These are phyloP conservation scores for Loripinus fragilis DNA, from an alignment of 2,888 invertebrate genomes.

Conservation along the genomic window DNA sequence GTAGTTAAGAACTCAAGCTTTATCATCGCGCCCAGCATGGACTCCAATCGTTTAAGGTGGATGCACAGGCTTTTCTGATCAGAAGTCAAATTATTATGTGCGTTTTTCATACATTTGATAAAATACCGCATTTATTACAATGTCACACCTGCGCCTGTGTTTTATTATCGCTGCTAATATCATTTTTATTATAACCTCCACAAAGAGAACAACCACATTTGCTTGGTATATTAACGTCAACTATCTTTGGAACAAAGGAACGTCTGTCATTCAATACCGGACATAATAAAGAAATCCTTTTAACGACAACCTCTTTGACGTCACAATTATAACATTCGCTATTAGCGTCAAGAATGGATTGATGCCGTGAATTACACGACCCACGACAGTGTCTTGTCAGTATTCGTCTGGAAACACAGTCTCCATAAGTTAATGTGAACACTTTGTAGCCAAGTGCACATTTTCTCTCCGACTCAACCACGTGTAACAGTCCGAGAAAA, in stretches of 20 bases:
- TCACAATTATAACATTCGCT: background rate
- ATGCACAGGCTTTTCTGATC: no score
- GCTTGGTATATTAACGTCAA: background rate
- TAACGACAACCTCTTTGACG: background rate
- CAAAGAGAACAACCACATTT: background rate
- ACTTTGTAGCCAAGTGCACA: background rate
- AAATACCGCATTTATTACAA: no score
- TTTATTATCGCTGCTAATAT: background rate
- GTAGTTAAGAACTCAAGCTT: no score
- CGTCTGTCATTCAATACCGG: background rate
- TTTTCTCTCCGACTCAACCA: background rate
- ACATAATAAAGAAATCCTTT: background rate
- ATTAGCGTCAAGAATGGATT: background rate
- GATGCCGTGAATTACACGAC: background rate
- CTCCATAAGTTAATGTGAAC: background rate
- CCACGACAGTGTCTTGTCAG: background rate
- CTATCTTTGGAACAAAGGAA: background rate
- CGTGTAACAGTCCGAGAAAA: background rate
- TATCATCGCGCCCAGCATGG: no score
- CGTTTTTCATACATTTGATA: no score
- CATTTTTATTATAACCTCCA: background rate
- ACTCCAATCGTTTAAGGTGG: no score
- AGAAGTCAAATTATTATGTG: no score
- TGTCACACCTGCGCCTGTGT: background rate
- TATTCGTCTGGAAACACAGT: background rate